Conservation (phyloP, 2,113 vertebrate species). For the Amblyopsis rosae region DNA sequence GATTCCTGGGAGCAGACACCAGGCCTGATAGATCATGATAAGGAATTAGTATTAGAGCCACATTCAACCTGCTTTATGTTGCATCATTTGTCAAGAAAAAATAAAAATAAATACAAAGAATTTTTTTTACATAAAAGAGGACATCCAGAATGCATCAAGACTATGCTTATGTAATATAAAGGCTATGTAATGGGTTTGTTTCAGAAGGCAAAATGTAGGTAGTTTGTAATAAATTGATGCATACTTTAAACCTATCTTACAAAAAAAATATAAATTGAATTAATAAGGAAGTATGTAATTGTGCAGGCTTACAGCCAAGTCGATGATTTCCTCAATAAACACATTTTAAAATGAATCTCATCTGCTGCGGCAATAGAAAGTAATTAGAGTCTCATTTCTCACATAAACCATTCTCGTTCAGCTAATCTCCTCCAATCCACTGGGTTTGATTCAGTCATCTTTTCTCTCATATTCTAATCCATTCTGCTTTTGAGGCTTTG, state of each 20-base stretch:
- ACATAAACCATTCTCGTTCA: slow-evolving; percentile 56
- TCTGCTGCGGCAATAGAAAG: slow-evolving; percentile 56
- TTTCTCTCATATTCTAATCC: slow-evolving; percentile 79
- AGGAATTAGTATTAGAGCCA: slow-evolving; percentile 29
- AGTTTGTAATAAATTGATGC: too few species aligned
- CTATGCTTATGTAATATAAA: too few species aligned
- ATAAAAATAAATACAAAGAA: too few species aligned
- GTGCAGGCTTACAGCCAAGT: slow-evolving; percentile 3
- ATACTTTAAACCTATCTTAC: too few species aligned
- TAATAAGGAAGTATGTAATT: neutral
- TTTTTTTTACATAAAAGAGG: too few species aligned
- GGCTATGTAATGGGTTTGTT: too few species aligned
- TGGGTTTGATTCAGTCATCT: slow-evolving; percentile 79
- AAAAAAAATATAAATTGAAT: too few species aligned
- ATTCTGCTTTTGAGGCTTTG: slow-evolving; percentile 80
- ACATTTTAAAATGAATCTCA: slow-evolving; percentile 31
- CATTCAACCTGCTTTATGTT: slow-evolving; percentile 4
- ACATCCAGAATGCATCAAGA: too few species aligned
- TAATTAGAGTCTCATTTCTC: slow-evolving; percentile 76
- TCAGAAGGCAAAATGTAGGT: too few species aligned
- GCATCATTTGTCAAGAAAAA: slow-evolving; percentile 20
- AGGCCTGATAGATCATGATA: slow-evolving; percentile 27
- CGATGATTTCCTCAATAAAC: slow-evolving; percentile 21
- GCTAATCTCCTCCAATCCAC: slow-evolving; percentile 77
- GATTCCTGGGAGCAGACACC: slow-evolving; percentile 41